Evolutionary conservation across 2,888 invertebrate genomes (phyloP), one percentile per base, ranked within the genome.

Genomic region (Beris chalybata): DNA sequence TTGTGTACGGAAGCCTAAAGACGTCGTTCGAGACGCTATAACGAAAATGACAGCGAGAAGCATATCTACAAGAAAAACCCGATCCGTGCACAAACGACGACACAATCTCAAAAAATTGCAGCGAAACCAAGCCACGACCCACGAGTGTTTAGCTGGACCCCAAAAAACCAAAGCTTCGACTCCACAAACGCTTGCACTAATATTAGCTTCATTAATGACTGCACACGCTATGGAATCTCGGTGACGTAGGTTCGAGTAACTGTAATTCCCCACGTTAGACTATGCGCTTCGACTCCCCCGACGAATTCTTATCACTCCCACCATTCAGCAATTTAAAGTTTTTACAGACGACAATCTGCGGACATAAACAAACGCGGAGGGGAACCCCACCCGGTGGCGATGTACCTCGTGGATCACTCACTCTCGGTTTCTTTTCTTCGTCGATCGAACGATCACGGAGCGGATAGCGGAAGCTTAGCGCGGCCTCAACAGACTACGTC

Each of bases 1-100:
- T 59, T 59, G 59, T 50, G 61, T 38, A 61, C 61, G 61, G 61
- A 61, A 61, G 61, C 61, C 52, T 38, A 13, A 52, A 61, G 38
- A 61, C 38, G 38, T 38, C 38, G 5, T 38, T 3, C 38, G 3
- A 38, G 38, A 38, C 38, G 38, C 9, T 38, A 7, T 22, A 50
- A 11, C 11, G 5, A 15, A 9, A 44, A 9, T 11, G 11, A 22
- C n/a, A 29, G 15, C 48, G 47, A 59, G 47, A 52, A n/a, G 38
- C 22, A 22, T 22, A 22, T 22, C 22, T 56, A 56, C 56, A 38
- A 55, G 52, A 13, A 22, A 13, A 13, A 13, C 29, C 52, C 13
- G 13, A 4, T 15, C 56, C 38, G 9, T 29, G 53, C 53, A 29
- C 12, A 29, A 29, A 31, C 53, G n/a, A 29, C 30, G n/a, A n/a